Base-by-base conservation (phyloP, 1,140 invertebrate species). In the Subanguina moxae region DNA sequence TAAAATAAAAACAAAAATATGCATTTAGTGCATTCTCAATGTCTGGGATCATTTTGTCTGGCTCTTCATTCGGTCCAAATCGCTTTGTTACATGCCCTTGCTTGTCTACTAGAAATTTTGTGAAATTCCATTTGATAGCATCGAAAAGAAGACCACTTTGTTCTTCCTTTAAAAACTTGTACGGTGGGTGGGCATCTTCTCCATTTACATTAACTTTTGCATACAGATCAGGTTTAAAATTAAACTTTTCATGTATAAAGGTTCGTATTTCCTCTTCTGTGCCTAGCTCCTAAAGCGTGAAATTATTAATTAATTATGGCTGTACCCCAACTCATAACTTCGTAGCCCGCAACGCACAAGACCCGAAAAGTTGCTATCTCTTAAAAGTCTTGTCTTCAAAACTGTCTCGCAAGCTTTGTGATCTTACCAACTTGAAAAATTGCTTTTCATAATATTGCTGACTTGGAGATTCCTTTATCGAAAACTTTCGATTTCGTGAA, bases 101-200 rank as follows among this genome's bases (percentile, higher is more conserved):
- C 11, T 59, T 21, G 61, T 75, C 43, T 13, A 75, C 70, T 57
- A 75, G 57, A 52, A 76, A 66, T 15, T 76, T 76, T 0, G 75
- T 76, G 62, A 76, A 76, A 38, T 76, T 76, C 75, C 75, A 76
- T 58, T 76, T 76, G 61, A 76, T 77, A 11, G 68, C 66, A 63
- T 77, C 68, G 46, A 77, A 56, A 9, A 68, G 46, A 13, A 56
- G 42, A n/a, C 74, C 74, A 15, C 57, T 58, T 27, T 76, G 48
- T 19, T 75, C 74, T 23, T 74, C 63, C 72, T 76, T 76, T 61
- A 76, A 57, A 58, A 75, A 76, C 13, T 48, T 28, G 61, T 52
- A 76, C 17, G 78, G 32, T 42, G 75, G 75, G 65, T 70, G 72
- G 28, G 70, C 76, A 45, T 71, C 67, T 8, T 45, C 38, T 9